Conservation (phyloP, 2,888 invertebrate species). For the Parelbella ahira region DNA sequence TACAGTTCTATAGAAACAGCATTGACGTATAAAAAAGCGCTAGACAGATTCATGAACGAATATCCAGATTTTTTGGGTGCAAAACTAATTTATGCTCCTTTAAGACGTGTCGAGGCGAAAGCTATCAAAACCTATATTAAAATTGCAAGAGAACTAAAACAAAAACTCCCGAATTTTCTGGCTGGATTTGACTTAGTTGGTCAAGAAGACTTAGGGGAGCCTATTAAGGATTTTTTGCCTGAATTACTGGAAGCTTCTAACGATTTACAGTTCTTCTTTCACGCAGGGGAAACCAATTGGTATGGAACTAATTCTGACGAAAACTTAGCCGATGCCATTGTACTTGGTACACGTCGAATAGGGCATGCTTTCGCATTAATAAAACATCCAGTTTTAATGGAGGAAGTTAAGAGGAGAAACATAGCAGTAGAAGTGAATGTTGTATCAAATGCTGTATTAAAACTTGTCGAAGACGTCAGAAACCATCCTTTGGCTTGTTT, state of each 20-base stretch:
- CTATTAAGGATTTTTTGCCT: constrained; percentile 80
- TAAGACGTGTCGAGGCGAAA: constrained; percentile 61
- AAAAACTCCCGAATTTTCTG: constrained; percentile 83
- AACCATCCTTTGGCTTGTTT: constrained; percentile 87
- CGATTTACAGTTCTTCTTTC: constrained; percentile 85
- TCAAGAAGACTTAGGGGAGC: constrained; percentile 86
- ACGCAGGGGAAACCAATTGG: constrained; percentile 92
- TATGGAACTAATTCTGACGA: constrained; percentile 83
- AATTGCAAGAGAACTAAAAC: constrained; percentile 64
- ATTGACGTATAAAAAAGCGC: constrained; percentile 74
- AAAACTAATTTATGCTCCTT: constrained; percentile 85
- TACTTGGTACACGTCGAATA: constrained; percentile 86
- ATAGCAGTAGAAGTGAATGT: constrained; percentile 90
- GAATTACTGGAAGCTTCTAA: constrained; percentile 70
- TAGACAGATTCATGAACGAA: constrained; percentile 77
- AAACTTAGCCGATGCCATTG: constrained; percentile 87
- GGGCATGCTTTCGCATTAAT: constrained; percentile 88
- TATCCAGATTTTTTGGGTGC: constrained; percentile 85
- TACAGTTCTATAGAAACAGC: constrained; percentile 78
- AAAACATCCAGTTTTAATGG: constrained; percentile 85
- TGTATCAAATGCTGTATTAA: constrained; percentile 88
- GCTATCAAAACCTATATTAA: constrained; percentile 70
- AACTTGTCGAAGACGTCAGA: constrained; percentile 84
- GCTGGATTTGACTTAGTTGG: constrained; percentile 92
- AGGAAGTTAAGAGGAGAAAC: constrained; percentile 76